Conservation (phyloP, 2,797 vertebrate genomes). For the Odontamblyopus rebecca region DNA sequence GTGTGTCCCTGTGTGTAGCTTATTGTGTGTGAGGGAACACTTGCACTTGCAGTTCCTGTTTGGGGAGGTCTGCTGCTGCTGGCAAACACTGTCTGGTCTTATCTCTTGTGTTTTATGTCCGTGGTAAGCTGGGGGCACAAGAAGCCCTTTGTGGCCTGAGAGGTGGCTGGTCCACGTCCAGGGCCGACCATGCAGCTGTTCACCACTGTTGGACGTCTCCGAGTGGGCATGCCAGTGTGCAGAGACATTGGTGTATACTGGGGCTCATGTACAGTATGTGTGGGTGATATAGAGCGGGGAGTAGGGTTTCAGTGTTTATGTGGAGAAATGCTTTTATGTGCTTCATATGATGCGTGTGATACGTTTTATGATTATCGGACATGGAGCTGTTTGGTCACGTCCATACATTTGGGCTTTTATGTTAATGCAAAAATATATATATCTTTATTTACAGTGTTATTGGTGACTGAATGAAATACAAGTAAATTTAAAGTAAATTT, state of each 20-base stretch:
- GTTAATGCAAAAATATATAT: neutral
- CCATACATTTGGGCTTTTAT: neutral
- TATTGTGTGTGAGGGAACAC: conserved; percentile 46
- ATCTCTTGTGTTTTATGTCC: conserved; percentile 79
- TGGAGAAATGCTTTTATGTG: neutral
- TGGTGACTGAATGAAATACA: neutral
- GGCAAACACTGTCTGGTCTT: conserved; percentile 75
- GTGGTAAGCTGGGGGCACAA: conserved; percentile 71
- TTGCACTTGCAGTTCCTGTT: conserved; percentile 74
- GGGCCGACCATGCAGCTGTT: conserved; percentile 78
- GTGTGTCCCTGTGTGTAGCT: conserved; percentile 25
- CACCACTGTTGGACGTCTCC: conserved; percentile 73
- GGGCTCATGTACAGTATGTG: conserved; percentile 16
- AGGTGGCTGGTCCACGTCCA: conserved; percentile 76
- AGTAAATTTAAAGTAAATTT: too few species aligned
- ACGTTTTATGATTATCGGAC: conserved; percentile 1
- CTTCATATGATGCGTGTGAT: neutral
- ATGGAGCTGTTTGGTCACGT: conserved; percentile 22
- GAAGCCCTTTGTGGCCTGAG: conserved; percentile 78
- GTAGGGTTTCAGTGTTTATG: conserved; percentile 12
- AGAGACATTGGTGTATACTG: conserved; percentile 29
- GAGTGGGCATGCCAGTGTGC: conserved; percentile 37
- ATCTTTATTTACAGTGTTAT: neutral
- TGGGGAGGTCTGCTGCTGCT: conserved; percentile 62
- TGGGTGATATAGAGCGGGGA: conserved; percentile 1